A percentile compares a stretch with the other conserved stretches of the same genome.
phyloP scores from a whole-genome alignment of 2,797 vertebrate genomes.

The Bucorvus abyssinicus region DNA sequence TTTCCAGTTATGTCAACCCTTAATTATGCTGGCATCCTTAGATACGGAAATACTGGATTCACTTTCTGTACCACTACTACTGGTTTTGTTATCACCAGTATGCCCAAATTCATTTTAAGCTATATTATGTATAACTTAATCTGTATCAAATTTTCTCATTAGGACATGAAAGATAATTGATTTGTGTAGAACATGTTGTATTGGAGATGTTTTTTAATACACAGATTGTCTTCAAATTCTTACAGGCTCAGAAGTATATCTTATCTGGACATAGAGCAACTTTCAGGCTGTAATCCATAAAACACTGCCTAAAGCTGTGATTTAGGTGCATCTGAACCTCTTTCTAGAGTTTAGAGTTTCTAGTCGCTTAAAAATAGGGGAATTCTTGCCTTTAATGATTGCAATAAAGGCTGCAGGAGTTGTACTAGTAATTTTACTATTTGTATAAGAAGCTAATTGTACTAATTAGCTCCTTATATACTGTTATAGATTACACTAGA shows the following conservation, averaged over 20 bases:
- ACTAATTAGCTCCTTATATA: background rate
- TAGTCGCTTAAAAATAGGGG: background rate
- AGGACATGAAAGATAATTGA: background rate
- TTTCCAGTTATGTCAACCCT: background rate
- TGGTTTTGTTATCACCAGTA: background rate
- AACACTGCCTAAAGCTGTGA: background rate
- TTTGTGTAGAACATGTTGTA: background rate
- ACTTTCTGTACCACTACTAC: background rate
- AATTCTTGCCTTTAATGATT: background rate
- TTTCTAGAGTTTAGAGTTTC: background rate
- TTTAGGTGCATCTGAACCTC: background rate
- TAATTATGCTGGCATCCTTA: background rate
- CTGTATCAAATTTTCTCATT: background rate
- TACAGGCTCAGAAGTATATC: background rate
- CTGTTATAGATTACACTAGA: background rate
- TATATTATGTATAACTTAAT: background rate
- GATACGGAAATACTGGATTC: background rate
- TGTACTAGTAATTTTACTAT: background rate
- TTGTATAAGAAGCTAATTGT: too few species aligned
- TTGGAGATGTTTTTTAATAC: background rate
- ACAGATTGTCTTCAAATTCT: background rate
- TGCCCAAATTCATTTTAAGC: background rate
- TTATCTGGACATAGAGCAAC: background rate
- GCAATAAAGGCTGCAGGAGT: background rate
- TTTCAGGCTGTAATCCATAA: background rate